Evolutionary conservation across 2,888 invertebrate genomes (phyloP), one percentile per base, ranked within the genome.

Genomic region (Trachelus iudaicus): DNA sequence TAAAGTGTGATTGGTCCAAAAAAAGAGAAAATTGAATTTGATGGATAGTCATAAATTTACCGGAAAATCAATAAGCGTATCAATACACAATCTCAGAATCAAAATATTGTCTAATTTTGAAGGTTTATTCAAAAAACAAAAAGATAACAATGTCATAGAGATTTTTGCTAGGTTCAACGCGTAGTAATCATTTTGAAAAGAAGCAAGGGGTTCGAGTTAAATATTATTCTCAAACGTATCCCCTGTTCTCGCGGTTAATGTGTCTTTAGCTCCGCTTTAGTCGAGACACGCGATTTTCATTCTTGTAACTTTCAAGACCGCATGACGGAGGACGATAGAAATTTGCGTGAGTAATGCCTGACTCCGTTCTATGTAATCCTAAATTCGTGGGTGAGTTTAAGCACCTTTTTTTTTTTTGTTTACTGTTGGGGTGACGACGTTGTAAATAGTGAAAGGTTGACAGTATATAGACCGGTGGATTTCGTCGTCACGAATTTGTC

Each of bases 271-370:
- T 56, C 9, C 23, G 9, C 56, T 23, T 23, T 56, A 56, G 56
- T 56, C 56, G 23, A 56, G 56, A 56, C 56, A 85, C 83, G 84
- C 84, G 79, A 85, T 78, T 79, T 77, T 31, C 34, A 34, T 76
- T 56, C 79, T 33, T 74, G 73, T 75, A 79, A 81, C 79, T 79
- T 80, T 78, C 69, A 69, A 73, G 75, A 34, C 69, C 34, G 71
- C 40, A 77, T 34, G 77, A 23, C 37, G 74, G 12, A 74, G 40
- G 30, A 74, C 75, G 34, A 76, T 37, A 77, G 76, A 75, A 75
- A 73, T 73, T 69, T 77, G 79, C 81, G 78, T 82, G 75, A 75
- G 34, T 79, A 69, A 75, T 79, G 75, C 84, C 85, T 56, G 56
- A 56, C 56, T 56, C 1, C 23, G 23, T 56, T 56, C 56, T 23